A percentile compares a stretch with the other conserved stretches of the same genome.
Conservation (phyloP, 2,113 vertebrate genomes). For the Oophaga pumilio region DNA sequence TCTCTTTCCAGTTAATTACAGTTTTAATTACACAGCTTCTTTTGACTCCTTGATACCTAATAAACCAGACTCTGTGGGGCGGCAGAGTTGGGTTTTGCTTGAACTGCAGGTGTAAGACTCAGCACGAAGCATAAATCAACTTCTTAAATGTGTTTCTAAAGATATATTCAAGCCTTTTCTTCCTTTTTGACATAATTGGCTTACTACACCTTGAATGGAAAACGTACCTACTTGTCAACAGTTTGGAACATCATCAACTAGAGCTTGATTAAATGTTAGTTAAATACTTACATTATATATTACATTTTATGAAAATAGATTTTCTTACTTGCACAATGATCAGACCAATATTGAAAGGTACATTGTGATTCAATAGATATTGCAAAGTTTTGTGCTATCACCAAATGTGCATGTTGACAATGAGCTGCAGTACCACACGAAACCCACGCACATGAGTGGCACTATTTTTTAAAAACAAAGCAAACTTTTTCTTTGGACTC, state of each 20-base stretch:
- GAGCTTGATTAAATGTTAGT: conserved; percentile 6
- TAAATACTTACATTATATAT: not conserved
- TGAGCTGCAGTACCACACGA: not conserved
- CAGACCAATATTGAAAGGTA: not conserved
- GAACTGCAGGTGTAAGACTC: conserved; percentile 84
- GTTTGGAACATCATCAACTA: conserved; percentile 52
- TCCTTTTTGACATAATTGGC: conserved; percentile 63
- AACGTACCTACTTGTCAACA: conserved; percentile 64
- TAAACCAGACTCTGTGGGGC: conserved; percentile 83
- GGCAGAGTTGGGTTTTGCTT: conserved; percentile 80
- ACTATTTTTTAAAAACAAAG: not conserved
- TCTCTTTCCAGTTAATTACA: conserved; percentile 81
- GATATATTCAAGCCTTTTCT: conserved; percentile 73
- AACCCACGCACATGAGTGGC: not conserved
- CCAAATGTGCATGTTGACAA: not conserved
- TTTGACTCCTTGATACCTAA: conserved; percentile 84
- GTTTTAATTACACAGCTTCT: conserved; percentile 85
- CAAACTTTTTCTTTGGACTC: too few relatives aligned
- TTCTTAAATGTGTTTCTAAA: conserved; percentile 78
- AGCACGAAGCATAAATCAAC: conserved; percentile 80
- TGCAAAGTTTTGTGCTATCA: too few relatives aligned
- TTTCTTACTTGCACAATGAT: not conserved
- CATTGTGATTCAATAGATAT: not conserved
- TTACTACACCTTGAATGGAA: conserved; percentile 22
- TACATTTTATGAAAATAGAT: not conserved